Evolutionary conservation across 2,797 vertebrate genomes (phyloP).

Genomic region (Trematomus bernacchii): DNA sequence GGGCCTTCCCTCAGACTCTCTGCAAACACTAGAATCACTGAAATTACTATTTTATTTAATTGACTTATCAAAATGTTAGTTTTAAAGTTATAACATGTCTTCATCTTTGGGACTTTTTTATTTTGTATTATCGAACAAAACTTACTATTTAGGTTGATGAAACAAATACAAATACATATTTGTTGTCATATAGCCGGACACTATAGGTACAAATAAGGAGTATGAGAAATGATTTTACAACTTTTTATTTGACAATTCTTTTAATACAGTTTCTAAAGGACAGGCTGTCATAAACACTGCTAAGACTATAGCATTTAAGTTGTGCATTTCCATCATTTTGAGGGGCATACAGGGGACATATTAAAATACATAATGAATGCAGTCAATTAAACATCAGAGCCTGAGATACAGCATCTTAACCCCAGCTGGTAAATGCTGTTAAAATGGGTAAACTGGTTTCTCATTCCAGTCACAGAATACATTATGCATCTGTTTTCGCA

Average conservation of each 20-base stretch:
- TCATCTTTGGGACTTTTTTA: not conserved
- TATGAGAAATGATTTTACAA: not conserved
- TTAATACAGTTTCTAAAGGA: too few relatives aligned
- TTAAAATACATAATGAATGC: too few relatives aligned
- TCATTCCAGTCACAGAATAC: not conserved
- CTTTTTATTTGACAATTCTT: too few relatives aligned
- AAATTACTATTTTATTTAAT: not conserved
- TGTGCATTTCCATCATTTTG: too few relatives aligned
- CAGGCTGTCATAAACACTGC: too few relatives aligned
- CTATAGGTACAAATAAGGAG: too few relatives aligned
- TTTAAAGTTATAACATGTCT: not conserved
- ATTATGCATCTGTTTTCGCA: not conserved
- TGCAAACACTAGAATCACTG: not conserved
- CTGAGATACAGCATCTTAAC: not conserved
- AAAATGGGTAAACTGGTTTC: not conserved
- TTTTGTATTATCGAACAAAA: not conserved
- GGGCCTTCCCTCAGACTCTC: not conserved
- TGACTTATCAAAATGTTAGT: not conserved
- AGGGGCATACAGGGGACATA: too few relatives aligned
- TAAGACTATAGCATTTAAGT: too few relatives aligned
- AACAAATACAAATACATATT: not conserved
- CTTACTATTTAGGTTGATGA: not conserved
- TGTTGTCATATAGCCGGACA: not conserved
- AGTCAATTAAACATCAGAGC: too few relatives aligned
- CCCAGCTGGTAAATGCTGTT: conserved; percentile 6